Evolutionary conservation across 2,888 invertebrate genomes (phyloP), one percentile per base, ranked within the genome.

Genomic region (Xanthia togata): DNA sequence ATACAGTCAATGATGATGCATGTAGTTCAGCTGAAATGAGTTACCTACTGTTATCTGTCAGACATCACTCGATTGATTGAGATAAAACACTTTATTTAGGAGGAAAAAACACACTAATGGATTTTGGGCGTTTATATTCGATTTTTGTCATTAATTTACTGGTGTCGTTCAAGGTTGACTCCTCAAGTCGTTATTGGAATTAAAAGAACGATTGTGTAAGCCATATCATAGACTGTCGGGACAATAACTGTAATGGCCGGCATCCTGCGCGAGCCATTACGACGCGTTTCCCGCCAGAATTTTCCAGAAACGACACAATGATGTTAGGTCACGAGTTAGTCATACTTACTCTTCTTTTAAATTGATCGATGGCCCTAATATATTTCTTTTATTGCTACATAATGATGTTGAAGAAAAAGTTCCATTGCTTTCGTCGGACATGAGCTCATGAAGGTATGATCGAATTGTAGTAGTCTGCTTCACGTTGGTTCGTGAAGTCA

Each of bases 261-360:
- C 94, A 93, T 96, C 96, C 96, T 96, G 96, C 80, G 73, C 83
- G 79, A 88, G 84, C 90, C 88, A 90, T 86, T 86, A 83, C 87
- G 87, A 88, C 86, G 90, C 88, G 93, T 93, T 92, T 93, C 91
- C 92, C 93, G 93, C 93, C 92, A 95, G 96, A 95, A 95, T 93
- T 94, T 95, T 96, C 96, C 93, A 96, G 96, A 95, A 95, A 89
- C 89, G 71, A 75, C 78, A 82, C 83, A 89, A 89, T 86, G 88
- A 83, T 72, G 79, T 78, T 83, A 84, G 87, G 70, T 84, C 84
- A 84, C 75, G 71, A 67, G 77, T 79, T 70, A 83, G 75, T 83
- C 78, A 87, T 63, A 72, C 70, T 70, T 63, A 63, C 50, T 76
- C 73, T 57, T 67, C 67, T 70, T 75, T 70, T 73, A 81, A 81